phyloP scores from a whole-genome alignment of 2,888 invertebrate genomes.

The Xanthostigma xanthostigma region DNA sequence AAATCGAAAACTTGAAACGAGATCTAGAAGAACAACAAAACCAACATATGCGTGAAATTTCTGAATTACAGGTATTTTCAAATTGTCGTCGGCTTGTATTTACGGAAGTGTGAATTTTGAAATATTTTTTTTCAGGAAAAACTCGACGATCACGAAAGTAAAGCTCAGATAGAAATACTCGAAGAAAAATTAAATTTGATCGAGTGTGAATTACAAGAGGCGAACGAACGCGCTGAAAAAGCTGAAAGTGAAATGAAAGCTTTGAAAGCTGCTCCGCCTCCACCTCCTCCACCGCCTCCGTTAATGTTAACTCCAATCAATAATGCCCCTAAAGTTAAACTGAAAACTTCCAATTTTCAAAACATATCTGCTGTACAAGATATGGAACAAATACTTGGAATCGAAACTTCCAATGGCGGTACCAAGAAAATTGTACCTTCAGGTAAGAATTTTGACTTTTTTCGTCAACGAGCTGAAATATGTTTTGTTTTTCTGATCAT shows the following conservation, averaged over 20 bases:
- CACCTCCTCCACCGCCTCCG: constrained; percentile 26
- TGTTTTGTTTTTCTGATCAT: not conserved
- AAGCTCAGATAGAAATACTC: constrained; percentile 48
- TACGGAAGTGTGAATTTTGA: not conserved
- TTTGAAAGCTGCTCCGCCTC: constrained; percentile 32
- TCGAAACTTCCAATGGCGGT: constrained; percentile 36
- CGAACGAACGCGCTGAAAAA: constrained; percentile 42
- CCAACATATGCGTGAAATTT: constrained; percentile 38
- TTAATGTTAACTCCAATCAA: constrained; percentile 15
- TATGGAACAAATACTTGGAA: constrained; percentile 43
- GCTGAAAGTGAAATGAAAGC: constrained; percentile 30
- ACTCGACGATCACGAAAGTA: constrained; percentile 47
- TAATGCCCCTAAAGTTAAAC: not conserved
- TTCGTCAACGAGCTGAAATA: not conserved
- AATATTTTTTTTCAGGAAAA: constrained; percentile 32
- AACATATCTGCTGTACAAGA: constrained; percentile 26
- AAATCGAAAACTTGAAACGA: constrained; percentile 46
- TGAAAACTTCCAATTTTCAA: not conserved
- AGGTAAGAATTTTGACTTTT: constrained; percentile 22
- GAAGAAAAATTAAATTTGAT: constrained; percentile 54
- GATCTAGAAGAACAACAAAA: constrained; percentile 44
- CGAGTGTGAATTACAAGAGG: constrained; percentile 50
- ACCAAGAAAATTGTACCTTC: constrained; percentile 26
- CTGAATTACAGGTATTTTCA: constrained; percentile 37
- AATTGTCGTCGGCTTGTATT: not conserved